Conservation (phyloP, 2,113 vertebrate genomes). For the Gymnogyps californianus region DNA sequence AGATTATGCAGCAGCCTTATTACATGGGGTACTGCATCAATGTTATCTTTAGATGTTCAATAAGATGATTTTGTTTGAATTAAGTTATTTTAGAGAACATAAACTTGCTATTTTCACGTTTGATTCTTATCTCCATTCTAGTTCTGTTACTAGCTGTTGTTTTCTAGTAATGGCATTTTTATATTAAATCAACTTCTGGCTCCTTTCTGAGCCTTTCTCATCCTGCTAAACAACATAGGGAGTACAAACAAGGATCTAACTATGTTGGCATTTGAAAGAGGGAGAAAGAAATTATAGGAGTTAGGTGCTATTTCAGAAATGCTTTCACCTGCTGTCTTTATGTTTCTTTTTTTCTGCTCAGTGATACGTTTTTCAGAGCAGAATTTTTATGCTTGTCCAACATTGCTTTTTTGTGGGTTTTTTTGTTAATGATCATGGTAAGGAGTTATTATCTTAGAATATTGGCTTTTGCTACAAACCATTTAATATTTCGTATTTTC, state of each 20-base stretch:
- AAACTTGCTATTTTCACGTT: neutral
- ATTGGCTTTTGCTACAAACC: neutral
- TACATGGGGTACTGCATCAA: neutral
- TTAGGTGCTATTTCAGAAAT: neutral
- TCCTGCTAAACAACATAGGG: neutral
- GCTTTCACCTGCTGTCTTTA: neutral
- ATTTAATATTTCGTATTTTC: neutral
- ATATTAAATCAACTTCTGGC: neutral
- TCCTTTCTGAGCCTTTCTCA: neutral
- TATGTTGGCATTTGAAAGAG: neutral
- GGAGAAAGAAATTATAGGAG: neutral
- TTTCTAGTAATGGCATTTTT: neutral
- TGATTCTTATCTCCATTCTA: neutral
- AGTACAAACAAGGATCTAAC: neutral
- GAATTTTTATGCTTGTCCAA: neutral
- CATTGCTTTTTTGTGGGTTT: neutral
- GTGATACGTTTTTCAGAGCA: neutral
- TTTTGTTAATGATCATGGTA: neutral
- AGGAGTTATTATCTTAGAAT: neutral
- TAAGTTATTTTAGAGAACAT: neutral
- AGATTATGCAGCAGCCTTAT: neutral
- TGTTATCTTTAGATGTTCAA: neutral
- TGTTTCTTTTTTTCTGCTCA: neutral
- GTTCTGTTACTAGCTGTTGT: neutral
- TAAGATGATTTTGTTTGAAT: neutral